Percentiles rank a stretch among this genome's conserved stretches.
phyloP scores from a whole-genome alignment of 2,113 vertebrate genomes.

The Ptyas mucosa region DNA sequence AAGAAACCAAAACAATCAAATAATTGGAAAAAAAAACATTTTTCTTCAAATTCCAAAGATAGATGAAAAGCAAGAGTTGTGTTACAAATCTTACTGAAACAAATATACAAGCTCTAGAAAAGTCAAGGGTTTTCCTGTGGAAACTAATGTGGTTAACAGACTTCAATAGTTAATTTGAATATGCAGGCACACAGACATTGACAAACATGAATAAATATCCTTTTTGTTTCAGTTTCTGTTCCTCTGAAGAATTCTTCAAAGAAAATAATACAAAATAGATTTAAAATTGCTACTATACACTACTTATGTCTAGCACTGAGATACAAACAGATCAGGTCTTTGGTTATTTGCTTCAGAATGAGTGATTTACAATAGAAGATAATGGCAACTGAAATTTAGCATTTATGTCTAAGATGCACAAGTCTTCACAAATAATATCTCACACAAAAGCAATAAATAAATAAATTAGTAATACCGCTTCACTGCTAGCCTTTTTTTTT shows the following conservation, averaged over 20 bases:
- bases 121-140: background rate
- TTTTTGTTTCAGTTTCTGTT: background rate
- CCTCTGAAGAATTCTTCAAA: background rate
- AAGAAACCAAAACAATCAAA: background rate
- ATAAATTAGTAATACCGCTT: background rate
- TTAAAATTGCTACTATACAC: background rate
- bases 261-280: background rate
- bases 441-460: background rate
- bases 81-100: background rate
- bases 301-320: background rate
- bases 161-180: background rate
- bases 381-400: background rate
- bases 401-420: background rate
- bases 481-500: background rate
- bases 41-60: background rate
- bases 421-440: background rate
- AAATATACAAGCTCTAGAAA: background rate
- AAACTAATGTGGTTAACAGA: conserved; percentile 4
- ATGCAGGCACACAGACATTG: background rate
- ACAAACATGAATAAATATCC: background rate
- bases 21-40: background rate
- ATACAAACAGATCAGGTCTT: background rate
- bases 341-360: background rate
- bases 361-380: background rate
- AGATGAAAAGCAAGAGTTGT: background rate